Percentiles rank a stretch among this genome's conserved stretches.
Evolutionary conservation across 2,797 vertebrate species (phyloP).

Genomic region (Steatocranus sp.): DNA sequence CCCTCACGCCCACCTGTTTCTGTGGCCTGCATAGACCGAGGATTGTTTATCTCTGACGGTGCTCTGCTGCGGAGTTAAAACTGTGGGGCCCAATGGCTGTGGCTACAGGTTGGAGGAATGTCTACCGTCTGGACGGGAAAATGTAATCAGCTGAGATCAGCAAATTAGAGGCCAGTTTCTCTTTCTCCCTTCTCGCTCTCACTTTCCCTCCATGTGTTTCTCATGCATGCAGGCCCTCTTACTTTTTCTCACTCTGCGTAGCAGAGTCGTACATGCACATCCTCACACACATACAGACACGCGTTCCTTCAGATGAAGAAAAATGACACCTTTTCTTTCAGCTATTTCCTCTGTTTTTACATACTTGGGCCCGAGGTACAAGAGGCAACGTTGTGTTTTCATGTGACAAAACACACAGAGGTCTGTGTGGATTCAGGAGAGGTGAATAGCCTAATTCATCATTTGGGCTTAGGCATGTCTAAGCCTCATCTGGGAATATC

Average conservation of each 20-base stretch:
- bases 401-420: conserved; percentile 75
- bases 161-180: conserved; percentile 64
- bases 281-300: conserved; percentile 19
- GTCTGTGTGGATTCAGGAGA: conserved; percentile 64
- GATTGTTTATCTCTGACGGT: conserved; percentile 59
- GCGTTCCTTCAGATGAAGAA: conserved; percentile 60
- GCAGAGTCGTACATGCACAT: background rate
- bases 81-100: conserved; percentile 58
- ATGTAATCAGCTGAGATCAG: conserved; percentile 77
- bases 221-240: conserved; percentile 46
- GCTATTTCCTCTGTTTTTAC: conserved; percentile 79
- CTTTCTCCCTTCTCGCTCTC: conserved; percentile 46
- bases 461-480: conserved; percentile 60
- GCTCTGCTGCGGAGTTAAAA: conserved; percentile 41
- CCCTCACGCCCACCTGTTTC: conserved; percentile 59
- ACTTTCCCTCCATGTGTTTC: conserved; percentile 52
- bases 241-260: background rate
- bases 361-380: conserved; percentile 58
- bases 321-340: conserved; percentile 76
- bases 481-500: conserved; percentile 66
- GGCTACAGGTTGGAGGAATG: conserved; percentile 71
- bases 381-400: conserved; percentile 73
- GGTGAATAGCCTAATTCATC: conserved; percentile 76
- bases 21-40: conserved; percentile 42
- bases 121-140: conserved; percentile 74